Evolutionary conservation across 1,140 invertebrate species (phyloP).

Genomic region (Venturia canescens): DNA sequence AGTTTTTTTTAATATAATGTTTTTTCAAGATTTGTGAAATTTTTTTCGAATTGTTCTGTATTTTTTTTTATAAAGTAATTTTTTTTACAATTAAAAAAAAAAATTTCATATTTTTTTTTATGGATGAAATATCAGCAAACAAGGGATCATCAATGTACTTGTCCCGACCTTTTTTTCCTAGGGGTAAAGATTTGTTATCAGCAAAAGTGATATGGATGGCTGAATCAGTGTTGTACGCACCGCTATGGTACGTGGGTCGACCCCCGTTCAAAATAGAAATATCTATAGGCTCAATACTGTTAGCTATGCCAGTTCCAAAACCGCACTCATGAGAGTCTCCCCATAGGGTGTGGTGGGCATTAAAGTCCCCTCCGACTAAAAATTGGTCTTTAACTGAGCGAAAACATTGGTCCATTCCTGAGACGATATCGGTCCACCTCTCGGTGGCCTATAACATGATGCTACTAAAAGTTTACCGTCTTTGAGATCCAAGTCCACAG

Average conservation of each 20-base stretch:
- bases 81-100: too few relatives aligned
- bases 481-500: constrained; percentile 16
- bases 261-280: constrained; percentile 46
- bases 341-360: constrained; percentile 51
- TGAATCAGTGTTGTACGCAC: neutral
- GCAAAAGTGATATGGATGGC: constrained; percentile 18
- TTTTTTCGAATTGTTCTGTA: too few relatives aligned
- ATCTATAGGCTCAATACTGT: constrained; percentile 43
- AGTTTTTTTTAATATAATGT: too few relatives aligned
- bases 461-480: constrained; percentile 11
- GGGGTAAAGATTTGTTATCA: neutral
- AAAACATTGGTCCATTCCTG: constrained; percentile 35
- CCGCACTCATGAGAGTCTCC: constrained; percentile 31
- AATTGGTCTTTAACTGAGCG: neutral
- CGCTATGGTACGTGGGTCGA: neutral
- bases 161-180: too few relatives aligned
- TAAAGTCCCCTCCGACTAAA: constrained; percentile 50
- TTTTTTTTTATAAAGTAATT: too few relatives aligned
- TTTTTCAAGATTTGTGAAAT: too few relatives aligned
- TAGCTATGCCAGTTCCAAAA: constrained; percentile 38
- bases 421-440: constrained; percentile 7
- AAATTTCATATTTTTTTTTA: too few relatives aligned
- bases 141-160: too few relatives aligned
- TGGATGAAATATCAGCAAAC: too few relatives aligned
- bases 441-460: constrained; percentile 44